Base-by-base conservation (phyloP, 2,113 vertebrate genomes). In the Nesoenas mayeri region DNA sequence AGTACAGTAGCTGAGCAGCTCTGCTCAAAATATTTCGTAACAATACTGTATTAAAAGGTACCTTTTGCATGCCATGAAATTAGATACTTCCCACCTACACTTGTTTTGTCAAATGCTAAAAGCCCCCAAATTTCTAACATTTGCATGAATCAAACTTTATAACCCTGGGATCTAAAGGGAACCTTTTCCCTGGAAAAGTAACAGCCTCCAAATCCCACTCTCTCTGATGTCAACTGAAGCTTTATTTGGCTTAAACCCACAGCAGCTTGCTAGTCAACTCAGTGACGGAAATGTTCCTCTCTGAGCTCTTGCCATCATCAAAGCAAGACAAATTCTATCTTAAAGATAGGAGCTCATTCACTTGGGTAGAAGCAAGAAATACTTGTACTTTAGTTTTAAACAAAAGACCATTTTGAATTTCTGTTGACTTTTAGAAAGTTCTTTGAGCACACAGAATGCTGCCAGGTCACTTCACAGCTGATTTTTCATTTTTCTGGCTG, bases 281-380 rank as follows among this genome's bases (percentile, higher is more conserved):
- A 51, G 67, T 53, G 32, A 50, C 64, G 89, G 70, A 56, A 51
- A 38, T 50, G 17, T 80, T 88, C 34, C 79, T 64, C 73, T 50
- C 40, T 62, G 53, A 95, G 74, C 38, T 75, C 70, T 67, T 72
- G 66, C 36, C 26, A 12, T 75, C 95, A 75, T 38, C 61, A 72
- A 28, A 69, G 56, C 64, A 48, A 89, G 58, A 78, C 26, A 94
- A 94, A 79, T 40, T 56, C 60, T 72, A 7, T 60, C 71, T 86
- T 87, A 79, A 86, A 79, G 69, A 82, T 66, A 89, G 79, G 53
- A 91, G 38, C 85, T 88, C 79, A 61, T 69, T 91, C 79, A 61
- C 42, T 75, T 64, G 53, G 34, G 21, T 51, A 31, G 36, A 91
- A 79, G 53, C 85, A 89, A 70, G 26, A 48, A 93, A 70, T 54